Percentiles rank a stretch among this genome's conserved stretches.
Conservation (phyloP, 1,140 invertebrate genomes). For the Penaeus japonicus region DNA sequence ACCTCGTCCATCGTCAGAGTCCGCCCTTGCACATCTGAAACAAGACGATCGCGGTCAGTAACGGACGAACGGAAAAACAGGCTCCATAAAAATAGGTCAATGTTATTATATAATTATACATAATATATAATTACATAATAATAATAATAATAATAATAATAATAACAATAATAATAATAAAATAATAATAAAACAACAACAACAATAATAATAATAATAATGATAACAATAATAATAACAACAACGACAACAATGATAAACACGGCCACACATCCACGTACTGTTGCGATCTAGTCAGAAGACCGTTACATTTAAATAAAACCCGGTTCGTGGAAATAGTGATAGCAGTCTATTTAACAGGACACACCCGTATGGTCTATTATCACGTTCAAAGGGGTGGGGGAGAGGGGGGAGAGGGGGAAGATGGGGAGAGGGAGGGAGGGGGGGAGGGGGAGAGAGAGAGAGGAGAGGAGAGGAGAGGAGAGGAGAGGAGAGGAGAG, state of each 20-base stretch:
- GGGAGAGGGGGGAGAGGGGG: background rate
- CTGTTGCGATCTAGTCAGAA: too few species aligned
- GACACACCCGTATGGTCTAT: background rate
- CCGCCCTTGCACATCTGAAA: background rate
- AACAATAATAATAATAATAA: too few species aligned
- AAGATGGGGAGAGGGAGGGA: slow-evolving; percentile 11
- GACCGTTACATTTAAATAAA: too few species aligned
- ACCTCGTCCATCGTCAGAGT: slow-evolving; percentile 50
- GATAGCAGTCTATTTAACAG: background rate
- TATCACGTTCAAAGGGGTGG: background rate
- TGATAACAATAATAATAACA: too few species aligned
- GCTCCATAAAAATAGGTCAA: background rate
- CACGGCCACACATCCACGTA: too few species aligned
- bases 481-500: background rate
- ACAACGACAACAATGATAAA: too few species aligned
- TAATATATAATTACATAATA: too few species aligned
- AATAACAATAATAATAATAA: too few species aligned
- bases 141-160: too few species aligned
- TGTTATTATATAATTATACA: too few species aligned
- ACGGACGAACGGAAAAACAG: background rate
- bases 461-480: background rate
- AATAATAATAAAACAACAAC: too few species aligned
- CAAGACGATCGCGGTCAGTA: background rate
- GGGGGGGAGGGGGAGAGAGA: background rate
- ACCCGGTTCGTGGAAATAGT: background rate